These are phyloP conservation scores for Procambarus virginalis DNA, from an alignment of 1,140 invertebrate genomes.

Conservation along the genomic window DNA sequence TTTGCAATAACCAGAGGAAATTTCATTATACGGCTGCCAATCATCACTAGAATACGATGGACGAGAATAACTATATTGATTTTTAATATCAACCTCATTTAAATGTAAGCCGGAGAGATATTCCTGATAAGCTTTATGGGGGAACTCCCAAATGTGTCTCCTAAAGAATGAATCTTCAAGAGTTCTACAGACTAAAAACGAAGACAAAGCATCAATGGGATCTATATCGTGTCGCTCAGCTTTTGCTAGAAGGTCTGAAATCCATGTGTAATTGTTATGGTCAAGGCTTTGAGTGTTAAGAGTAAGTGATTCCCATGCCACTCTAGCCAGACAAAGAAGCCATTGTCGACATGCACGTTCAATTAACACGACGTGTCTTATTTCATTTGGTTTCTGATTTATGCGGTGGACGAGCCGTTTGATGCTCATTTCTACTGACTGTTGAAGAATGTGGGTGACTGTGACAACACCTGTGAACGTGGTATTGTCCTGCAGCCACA, in stretches of 20 bases:
- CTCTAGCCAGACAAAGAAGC: neutral
- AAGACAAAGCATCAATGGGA: slow-evolving; percentile 16
- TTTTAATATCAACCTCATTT: neutral
- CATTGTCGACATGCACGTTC: neutral
- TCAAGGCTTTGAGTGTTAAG: neutral
- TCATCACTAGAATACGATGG: too few relatives aligned
- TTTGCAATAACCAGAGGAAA: too few relatives aligned
- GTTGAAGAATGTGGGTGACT: neutral
- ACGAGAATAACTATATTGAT: too few relatives aligned
- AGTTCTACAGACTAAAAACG: neutral
- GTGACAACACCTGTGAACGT: neutral
- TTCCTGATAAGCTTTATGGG: slow-evolving; percentile 15
- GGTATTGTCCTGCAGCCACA: neutral
- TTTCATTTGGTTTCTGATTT: neutral
- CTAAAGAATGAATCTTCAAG: neutral
- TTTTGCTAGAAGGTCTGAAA: neutral
- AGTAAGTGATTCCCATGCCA: neutral
- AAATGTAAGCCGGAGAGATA: neutral
- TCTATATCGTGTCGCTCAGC: neutral
- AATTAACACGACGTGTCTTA: neutral
- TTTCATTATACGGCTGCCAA: too few relatives aligned
- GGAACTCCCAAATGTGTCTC: neutral
- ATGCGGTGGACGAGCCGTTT: neutral
- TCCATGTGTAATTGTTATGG: neutral
- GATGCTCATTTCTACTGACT: neutral